phyloP scores from a whole-genome alignment of 1,140 invertebrate genomes.

The Bombus sibiricus region DNA sequence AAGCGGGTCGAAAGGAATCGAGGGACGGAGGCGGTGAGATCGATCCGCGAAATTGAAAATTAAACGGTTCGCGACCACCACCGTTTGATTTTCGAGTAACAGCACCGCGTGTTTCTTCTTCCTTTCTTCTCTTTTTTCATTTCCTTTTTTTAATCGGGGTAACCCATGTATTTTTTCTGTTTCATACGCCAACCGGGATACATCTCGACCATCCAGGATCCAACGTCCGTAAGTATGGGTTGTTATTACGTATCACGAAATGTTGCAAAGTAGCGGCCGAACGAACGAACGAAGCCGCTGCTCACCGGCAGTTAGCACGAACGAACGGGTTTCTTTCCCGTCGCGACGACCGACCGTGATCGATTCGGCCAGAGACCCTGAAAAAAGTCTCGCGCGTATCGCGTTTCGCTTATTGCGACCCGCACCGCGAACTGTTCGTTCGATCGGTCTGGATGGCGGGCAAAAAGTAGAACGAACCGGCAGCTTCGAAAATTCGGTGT shows the following conservation, averaged over 20 bases:
- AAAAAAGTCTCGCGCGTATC: conserved; percentile 46
- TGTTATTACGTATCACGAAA: conserved; percentile 56
- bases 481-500: background rate
- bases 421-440: background rate
- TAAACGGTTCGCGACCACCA: conserved; percentile 54
- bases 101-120: background rate
- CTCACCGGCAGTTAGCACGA: conserved; percentile 17
- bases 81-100: conserved; percentile 43
- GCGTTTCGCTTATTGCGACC: conserved; percentile 30
- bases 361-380: background rate
- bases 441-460: background rate
- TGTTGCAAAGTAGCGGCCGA: conserved; percentile 41
- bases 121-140: background rate
- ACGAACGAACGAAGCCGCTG: background rate
- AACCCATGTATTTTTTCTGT: conserved; percentile 73
- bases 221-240: conserved; percentile 81
- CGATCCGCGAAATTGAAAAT: conserved; percentile 70
- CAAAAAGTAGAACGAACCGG: conserved; percentile 13
- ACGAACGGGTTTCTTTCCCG: conserved; percentile 39
- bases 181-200: conserved; percentile 69
- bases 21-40: background rate
- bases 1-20: conserved; percentile 12
- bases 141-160: conserved; percentile 39
- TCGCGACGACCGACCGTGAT: background rate
- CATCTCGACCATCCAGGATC: conserved; percentile 74